Evolutionary conservation across 2,797 vertebrate species (phyloP), one percentile per base, ranked within the genome.

Genomic region (Epinephelus awoara): DNA sequence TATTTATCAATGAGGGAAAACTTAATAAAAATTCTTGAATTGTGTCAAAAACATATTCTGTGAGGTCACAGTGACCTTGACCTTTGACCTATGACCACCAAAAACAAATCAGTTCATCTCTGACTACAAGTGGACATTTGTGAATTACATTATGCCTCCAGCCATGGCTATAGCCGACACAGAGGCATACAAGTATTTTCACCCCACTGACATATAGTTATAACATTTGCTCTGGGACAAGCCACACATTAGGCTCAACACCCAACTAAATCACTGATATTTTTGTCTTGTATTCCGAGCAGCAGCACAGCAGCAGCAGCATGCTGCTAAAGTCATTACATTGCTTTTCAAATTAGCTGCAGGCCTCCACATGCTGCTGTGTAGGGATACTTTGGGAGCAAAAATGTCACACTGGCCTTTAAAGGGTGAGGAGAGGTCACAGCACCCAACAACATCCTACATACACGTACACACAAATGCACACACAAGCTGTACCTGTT

Each of bases 401-500:
- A 77, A 80, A 86, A 88, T 85, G 80, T 88, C 90, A 84, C 90
- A 71, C 79, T 52, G 68, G 46, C 77, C 77, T 90, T 88, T 83
- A 79, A 87, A 83, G 46, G 67, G 52, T 74, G 76, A 71, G 58
- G 42, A 64, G 49, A 73, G 58, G 57, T 13, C 55, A 56, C 25
- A 14, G 47, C 27, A 65, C 9, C 55, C 19, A 40, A 2, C 27
- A 56, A 9, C 19, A n/a, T 19, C 18, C 29, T 46, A 44, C 61
- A 46, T 1, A n/a, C 52, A 40, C 21, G 18, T 7, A 55, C 42
- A 77, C 67, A 63, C 58, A 0, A 34, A n/a, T 7, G 54, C 14
- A 52, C 47, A 79, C 34, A 50, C 49, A 54, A 46, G 21, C 10
- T 49, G 3, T 58, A 46, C 23, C 25, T 27, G 3, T 11, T 42